These are phyloP conservation scores for Neosilurus hyrtlii DNA, from an alignment of 2,797 vertebrate genomes.

Conservation along the genomic window DNA sequence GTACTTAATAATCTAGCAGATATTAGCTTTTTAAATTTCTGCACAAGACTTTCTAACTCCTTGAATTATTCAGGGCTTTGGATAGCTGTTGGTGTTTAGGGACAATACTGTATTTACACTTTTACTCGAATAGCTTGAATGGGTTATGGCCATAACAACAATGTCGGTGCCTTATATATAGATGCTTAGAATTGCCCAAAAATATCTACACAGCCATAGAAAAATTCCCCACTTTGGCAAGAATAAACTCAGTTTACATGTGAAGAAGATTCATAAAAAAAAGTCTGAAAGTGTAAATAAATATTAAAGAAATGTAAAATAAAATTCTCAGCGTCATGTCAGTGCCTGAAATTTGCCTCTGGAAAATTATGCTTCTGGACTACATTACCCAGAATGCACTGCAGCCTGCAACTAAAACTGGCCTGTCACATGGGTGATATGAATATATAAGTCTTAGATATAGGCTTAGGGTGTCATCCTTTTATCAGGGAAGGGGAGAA, in stretches of 20 bases:
- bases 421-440: no score
- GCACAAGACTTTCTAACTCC: not conserved
- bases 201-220: not conserved
- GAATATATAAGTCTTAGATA: no score
- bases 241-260: no score
- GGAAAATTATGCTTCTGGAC: no score
- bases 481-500: no score
- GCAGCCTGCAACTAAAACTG: no score
- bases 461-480: no score
- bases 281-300: not conserved
- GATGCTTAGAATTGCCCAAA: conserved; percentile 26
- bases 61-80: not conserved
- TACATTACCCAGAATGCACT: no score
- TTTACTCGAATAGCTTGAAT: no score
- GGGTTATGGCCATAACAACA: not conserved
- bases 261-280: not conserved
- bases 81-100: not conserved
- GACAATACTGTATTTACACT: no score
- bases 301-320: not conserved
- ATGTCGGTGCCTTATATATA: conserved; percentile 4
- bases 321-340: not conserved
- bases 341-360: no score
- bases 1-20: not conserved
- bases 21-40: not conserved
- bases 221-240: no score